Conservation (phyloP, 1,140 invertebrate genomes). For the Sitophilus oryzae region DNA sequence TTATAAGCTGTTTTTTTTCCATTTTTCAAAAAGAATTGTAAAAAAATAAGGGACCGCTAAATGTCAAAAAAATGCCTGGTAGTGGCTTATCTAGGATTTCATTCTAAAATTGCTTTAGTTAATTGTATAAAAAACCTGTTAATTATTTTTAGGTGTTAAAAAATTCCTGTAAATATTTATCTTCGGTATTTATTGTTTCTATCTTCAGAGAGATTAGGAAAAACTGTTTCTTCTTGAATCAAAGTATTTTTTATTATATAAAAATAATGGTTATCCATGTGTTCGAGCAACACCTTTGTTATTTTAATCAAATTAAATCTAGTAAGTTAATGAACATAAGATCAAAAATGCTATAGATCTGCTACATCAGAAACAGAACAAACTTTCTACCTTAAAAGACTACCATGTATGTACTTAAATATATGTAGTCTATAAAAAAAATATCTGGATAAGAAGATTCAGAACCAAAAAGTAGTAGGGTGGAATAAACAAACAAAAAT, state of each 20-base stretch:
- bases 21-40: background rate
- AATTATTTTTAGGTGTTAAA: constrained; percentile 2
- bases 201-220: background rate
- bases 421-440: constrained; percentile 4
- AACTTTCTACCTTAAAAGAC: background rate
- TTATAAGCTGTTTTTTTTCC: background rate
- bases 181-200: background rate
- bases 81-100: constrained; percentile 9
- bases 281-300: too few relatives aligned
- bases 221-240: background rate
- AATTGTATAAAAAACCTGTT: background rate
- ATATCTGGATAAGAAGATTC: constrained; percentile 2
- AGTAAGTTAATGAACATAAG: too few relatives aligned
- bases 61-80: constrained; percentile 6
- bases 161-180: background rate
- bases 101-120: constrained; percentile 1
- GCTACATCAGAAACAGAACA: background rate
- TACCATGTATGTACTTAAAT: background rate
- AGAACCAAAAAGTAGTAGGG: background rate
- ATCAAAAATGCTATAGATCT: too few relatives aligned
- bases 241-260: background rate
- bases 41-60: constrained; percentile 2
- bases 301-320: too few relatives aligned
- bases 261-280: too few relatives aligned
- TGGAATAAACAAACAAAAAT: too few relatives aligned